phyloP scores from a whole-genome alignment of 2,113 vertebrate genomes.

The Cacatua alba region DNA sequence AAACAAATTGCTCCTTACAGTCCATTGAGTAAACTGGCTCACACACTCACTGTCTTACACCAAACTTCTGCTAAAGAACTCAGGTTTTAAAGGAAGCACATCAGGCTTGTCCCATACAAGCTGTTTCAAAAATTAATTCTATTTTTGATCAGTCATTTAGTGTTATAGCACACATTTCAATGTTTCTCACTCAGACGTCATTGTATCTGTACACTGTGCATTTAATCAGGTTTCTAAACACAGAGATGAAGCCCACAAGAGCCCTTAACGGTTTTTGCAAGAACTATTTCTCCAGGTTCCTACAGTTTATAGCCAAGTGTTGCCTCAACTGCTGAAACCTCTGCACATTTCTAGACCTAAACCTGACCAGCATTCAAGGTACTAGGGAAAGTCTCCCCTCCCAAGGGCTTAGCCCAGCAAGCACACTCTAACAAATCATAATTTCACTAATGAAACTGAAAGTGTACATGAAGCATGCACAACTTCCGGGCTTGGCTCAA shows the following conservation, averaged over 20 bases:
- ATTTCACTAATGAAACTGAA: neutral
- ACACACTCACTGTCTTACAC: neutral
- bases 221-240: neutral
- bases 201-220: neutral
- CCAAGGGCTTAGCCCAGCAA: neutral
- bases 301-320: neutral
- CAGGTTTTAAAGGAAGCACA: neutral
- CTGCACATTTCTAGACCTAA: neutral
- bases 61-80: neutral
- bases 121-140: neutral
- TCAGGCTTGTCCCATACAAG: neutral
- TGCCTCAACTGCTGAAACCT: neutral
- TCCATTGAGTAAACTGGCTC: neutral
- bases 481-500: neutral
- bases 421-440: neutral
- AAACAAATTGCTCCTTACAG: neutral
- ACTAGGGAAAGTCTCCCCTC: neutral
- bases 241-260: neutral
- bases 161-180: neutral
- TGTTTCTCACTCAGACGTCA: neutral
- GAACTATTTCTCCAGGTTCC: neutral
- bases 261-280: neutral
- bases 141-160: neutral
- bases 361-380: neutral
- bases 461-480: rapidly evolving